Evolutionary conservation across 2,113 vertebrate species (phyloP), one percentile per base, ranked within the genome.

Genomic region (Hemibagrus wyckioides): DNA sequence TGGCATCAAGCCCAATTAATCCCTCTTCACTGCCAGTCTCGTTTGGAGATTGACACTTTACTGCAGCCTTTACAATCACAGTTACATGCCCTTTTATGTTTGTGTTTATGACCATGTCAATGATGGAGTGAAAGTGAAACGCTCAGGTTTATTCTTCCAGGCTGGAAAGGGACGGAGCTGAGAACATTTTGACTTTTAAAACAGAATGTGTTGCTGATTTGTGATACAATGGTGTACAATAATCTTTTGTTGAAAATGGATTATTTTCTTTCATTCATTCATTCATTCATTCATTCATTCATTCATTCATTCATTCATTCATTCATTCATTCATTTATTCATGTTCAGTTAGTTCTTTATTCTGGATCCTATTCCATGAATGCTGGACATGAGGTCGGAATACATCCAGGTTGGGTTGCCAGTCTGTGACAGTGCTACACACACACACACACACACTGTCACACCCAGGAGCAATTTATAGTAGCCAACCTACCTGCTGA

Each of bases 61-160:
- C 73, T 48, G 54, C 71, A 50, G 75, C 61, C 85, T 89, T 83
- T 86, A 83, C 85, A 69, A 80, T 86, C 81, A 48, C 71, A 75
- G 87, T 89, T 65, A 90, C 92, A 89, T 90, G 92, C 91, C 92
- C 85, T 90, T 92, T 92, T 92, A 92, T 92, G 89, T 89, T 85
- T 57, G 69, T 92, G 89, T 94, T 94, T 92, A 93, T 86, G 89
- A 91, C 89, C 85, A 41, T 90, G 88, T 90, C 88, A 50, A 89
- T 91, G 90, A 89, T 86, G 79, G 85, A 88, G 87, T 75, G 7
- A 73, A 48, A 82, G 88, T 92, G 90, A 89, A 92, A 90, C 23
- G 86, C 90, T 92, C 90, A 93, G 92, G 90, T 91, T 92, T 91
- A 93, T 93, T 92, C 92, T 92, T 91, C 90, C 63, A 83, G 91